phyloP scores from a whole-genome alignment of 92 coral and sea anemone species.

The Desmophyllum pertusum region DNA sequence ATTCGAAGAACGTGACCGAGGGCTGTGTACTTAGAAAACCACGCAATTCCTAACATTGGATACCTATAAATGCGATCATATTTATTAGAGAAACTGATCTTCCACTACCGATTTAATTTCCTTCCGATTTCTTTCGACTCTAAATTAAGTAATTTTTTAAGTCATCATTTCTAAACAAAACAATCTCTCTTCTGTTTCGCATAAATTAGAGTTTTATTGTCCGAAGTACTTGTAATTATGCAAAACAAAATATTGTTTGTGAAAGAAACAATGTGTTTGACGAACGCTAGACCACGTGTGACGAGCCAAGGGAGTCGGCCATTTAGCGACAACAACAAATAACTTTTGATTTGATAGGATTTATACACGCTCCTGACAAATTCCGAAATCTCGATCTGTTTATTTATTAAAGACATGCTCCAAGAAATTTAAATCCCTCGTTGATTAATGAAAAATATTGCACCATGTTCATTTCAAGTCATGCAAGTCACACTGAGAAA shows the following conservation, averaged over 20 bases:
- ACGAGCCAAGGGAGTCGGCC: not conserved
- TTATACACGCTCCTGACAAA: not conserved
- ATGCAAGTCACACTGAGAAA: not conserved
- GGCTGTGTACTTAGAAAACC: not conserved
- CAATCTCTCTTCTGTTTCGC: not conserved
- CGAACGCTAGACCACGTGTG: conserved; percentile 3
- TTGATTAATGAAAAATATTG: too few species aligned
- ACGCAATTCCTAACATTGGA: not conserved
- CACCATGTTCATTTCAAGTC: not conserved
- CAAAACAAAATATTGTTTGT: conserved; percentile 19
- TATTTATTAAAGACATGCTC: not conserved
- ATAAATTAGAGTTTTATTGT: conserved; percentile 14
- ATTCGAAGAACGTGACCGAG: conserved; percentile 1
- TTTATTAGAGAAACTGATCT: not conserved
- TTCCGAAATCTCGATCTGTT: conserved; percentile 15
- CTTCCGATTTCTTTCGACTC: not conserved
- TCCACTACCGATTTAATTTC: not conserved
- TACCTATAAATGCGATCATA: not conserved
- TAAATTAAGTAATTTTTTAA: not conserved
- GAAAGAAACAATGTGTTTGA: not conserved
- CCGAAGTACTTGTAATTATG: not conserved
- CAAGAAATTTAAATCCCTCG: too few species aligned
- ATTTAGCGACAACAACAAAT: not conserved
- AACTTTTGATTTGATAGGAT: not conserved
- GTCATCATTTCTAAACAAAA: not conserved